Conservation (phyloP, 2,113 vertebrate genomes). For the Bolborhynchus lineola region DNA sequence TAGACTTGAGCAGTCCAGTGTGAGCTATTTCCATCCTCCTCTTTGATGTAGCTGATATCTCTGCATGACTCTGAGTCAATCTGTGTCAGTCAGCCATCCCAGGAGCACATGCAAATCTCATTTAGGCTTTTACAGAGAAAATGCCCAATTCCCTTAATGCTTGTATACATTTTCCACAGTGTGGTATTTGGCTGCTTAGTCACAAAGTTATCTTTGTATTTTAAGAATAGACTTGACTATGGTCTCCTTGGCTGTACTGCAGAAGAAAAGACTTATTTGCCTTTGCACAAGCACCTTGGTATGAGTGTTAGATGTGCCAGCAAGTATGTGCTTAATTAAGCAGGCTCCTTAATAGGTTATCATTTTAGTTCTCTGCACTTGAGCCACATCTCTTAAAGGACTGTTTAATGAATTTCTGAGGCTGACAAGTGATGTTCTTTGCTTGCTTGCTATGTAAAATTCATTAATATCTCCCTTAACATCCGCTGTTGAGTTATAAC, state of each 20-base stretch:
- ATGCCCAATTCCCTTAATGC: neutral
- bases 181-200: constrained; percentile 33
- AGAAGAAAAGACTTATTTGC: constrained; percentile 4
- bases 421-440: constrained; percentile 34
- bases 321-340: constrained; percentile 42
- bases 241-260: neutral
- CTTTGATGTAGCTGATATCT: neutral
- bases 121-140: neutral
- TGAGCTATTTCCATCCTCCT: neutral
- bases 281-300: constrained; percentile 4
- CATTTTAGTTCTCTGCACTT: neutral
- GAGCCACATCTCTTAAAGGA: neutral
- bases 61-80: constrained; percentile 23
- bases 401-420: constrained; percentile 44
- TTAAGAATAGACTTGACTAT: neutral
- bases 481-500: constrained; percentile 10
- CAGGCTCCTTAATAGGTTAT: constrained; percentile 26
- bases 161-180: constrained; percentile 11
- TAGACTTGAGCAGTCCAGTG: neutral
- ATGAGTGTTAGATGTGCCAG: neutral
- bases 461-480: constrained; percentile 23
- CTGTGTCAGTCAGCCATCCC: neutral
- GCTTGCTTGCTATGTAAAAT: constrained; percentile 29
- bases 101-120: neutral
- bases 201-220: constrained; percentile 4